Evolutionary conservation across 1,140 invertebrate genomes (phyloP).

Genomic region (Mesaphorura yosii): DNA sequence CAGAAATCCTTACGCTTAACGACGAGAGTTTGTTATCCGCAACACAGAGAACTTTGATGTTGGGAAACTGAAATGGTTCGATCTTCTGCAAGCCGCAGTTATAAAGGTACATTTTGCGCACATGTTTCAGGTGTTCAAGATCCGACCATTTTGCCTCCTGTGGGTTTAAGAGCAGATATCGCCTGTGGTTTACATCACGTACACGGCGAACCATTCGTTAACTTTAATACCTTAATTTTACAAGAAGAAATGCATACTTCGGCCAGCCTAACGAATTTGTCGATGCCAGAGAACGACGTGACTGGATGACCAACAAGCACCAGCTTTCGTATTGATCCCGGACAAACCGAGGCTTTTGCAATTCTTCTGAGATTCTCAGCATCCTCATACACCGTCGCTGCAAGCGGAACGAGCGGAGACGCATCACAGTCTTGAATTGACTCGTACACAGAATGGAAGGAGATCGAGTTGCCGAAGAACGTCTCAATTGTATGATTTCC

Average conservation of each 20-base stretch:
- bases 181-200: background rate
- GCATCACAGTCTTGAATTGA: too few species aligned
- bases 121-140: slow-evolving; percentile 10
- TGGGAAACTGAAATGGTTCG: slow-evolving; percentile 18
- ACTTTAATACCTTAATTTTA: slow-evolving; percentile 13
- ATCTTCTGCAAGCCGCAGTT: slow-evolving; percentile 15
- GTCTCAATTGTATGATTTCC: too few species aligned
- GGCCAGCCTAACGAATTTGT: slow-evolving; percentile 13
- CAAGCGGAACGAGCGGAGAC: too few species aligned
- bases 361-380: background rate
- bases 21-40: slow-evolving; percentile 17
- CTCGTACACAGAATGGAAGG: too few species aligned
- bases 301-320: slow-evolving; percentile 23
- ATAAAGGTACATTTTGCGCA: slow-evolving; percentile 19
- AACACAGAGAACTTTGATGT: slow-evolving; percentile 18
- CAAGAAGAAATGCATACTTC: slow-evolving; percentile 25
- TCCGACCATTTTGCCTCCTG: slow-evolving; percentile 16
- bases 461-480: too few species aligned
- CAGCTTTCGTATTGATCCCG: slow-evolving; percentile 15
- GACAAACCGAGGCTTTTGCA: slow-evolving; percentile 3
- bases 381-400: too few species aligned
- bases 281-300: slow-evolving; percentile 11
- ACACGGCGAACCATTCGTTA: background rate
- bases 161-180: background rate
- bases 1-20: slow-evolving; percentile 9